A percentile compares a stretch with the other conserved stretches of the same genome.
phyloP scores from a whole-genome alignment of 2,113 vertebrate genomes.

The Camelus bactrianus region DNA sequence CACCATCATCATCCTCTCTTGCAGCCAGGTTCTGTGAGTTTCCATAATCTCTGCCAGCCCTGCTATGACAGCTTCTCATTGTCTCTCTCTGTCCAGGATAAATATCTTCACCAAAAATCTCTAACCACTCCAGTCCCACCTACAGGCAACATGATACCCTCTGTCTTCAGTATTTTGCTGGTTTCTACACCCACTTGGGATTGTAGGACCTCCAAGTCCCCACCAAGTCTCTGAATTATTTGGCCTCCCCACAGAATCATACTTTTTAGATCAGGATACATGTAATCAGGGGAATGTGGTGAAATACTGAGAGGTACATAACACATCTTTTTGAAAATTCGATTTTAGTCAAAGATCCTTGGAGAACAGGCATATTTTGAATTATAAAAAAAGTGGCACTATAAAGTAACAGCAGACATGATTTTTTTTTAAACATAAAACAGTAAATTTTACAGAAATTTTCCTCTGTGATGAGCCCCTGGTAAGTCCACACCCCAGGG shows the following conservation, averaged over 20 bases:
- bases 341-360: neutral
- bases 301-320: fast-evolving
- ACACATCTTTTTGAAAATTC: neutral
- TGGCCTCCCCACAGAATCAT: neutral
- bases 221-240: neutral
- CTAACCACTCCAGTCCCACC: neutral
- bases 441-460: neutral
- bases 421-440: neutral
- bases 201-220: neutral
- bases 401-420: neutral
- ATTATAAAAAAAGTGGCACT: neutral
- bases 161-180: neutral
- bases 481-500: neutral
- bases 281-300: neutral
- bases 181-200: neutral
- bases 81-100: neutral
- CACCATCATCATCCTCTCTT: neutral
- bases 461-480: neutral
- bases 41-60: neutral
- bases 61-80: neutral
- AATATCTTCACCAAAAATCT: neutral
- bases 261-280: neutral
- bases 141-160: neutral
- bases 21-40: neutral
- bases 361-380: neutral